These are phyloP conservation scores for Aldabrachelys gigantea DNA, from an alignment of 2,113 vertebrate species.

Conservation along the genomic window DNA sequence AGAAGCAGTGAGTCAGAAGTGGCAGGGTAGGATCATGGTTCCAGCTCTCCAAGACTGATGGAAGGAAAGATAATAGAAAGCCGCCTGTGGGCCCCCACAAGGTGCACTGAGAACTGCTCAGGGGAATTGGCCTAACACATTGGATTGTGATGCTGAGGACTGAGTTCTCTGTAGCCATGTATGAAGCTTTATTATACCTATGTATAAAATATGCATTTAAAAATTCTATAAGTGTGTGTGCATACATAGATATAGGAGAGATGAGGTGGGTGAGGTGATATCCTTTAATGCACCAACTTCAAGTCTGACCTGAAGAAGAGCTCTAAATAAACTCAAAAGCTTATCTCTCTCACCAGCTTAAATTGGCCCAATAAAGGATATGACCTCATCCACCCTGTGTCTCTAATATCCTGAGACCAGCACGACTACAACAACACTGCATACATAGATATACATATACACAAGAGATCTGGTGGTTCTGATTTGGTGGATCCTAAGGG, in stretches of 20 bases:
- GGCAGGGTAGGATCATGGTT: not conserved
- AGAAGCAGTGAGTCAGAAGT: not conserved
- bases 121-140: not conserved
- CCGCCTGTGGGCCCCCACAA: fast-evolving
- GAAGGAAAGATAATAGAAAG: not conserved
- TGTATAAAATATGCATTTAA: not conserved
- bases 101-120: fast-evolving
- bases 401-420: not conserved
- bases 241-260: not conserved
- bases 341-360: not conserved
- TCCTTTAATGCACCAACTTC: not conserved
- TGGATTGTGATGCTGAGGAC: not conserved
- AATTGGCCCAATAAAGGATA: not conserved
- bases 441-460: not conserved
- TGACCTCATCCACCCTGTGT: not conserved
- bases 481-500: not conserved
- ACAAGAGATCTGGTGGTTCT: not conserved
- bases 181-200: not conserved
- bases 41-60: not conserved
- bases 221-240: not conserved
- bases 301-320: not conserved
- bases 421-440: not conserved
- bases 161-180: not conserved
- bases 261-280: not conserved
- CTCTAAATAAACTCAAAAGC: not conserved